Conservation (phyloP, 2,797 vertebrate genomes). For the Cyclopterus lumpus region DNA sequence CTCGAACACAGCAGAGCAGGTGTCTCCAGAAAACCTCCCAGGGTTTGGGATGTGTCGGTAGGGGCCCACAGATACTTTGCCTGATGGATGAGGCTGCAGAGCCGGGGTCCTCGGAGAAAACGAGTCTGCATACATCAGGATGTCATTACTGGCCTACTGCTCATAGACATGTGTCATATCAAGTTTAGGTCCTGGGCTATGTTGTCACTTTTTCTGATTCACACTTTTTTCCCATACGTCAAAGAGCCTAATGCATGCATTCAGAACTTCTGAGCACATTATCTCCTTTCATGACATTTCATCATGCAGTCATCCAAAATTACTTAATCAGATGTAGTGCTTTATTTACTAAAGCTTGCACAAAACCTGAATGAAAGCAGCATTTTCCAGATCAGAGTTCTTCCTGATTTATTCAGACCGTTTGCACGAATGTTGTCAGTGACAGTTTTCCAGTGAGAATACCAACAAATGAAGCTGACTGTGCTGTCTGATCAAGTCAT, state of each 20-base stretch:
- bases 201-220: conserved; percentile 71
- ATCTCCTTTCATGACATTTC: conserved; percentile 48
- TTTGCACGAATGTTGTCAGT: conserved; percentile 37
- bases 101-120: conserved; percentile 34
- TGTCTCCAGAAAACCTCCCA: conserved; percentile 66
- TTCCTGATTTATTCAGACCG: conserved; percentile 32
- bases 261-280: conserved; percentile 52
- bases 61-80: conserved; percentile 45
- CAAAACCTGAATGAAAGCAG: conserved; percentile 26
- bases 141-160: conserved; percentile 65
- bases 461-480: conserved; percentile 14
- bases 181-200: conserved; percentile 47
- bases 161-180: conserved; percentile 66
- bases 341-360: conserved; percentile 44
- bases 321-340: conserved; percentile 46
- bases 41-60: conserved; percentile 51
- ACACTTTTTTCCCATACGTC: conserved; percentile 50
- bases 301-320: conserved; percentile 40
- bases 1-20: conserved; percentile 52
- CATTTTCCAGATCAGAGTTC: conserved; percentile 41
- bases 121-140: conserved; percentile 61
- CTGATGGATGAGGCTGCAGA: conserved; percentile 44
- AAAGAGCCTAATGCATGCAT: conserved; percentile 24
- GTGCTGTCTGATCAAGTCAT: conserved; percentile 15
- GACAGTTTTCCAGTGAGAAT: conserved; percentile 29